phyloP scores from a whole-genome alignment of 2,888 invertebrate genomes.

The Platycheirus albimanus region DNA sequence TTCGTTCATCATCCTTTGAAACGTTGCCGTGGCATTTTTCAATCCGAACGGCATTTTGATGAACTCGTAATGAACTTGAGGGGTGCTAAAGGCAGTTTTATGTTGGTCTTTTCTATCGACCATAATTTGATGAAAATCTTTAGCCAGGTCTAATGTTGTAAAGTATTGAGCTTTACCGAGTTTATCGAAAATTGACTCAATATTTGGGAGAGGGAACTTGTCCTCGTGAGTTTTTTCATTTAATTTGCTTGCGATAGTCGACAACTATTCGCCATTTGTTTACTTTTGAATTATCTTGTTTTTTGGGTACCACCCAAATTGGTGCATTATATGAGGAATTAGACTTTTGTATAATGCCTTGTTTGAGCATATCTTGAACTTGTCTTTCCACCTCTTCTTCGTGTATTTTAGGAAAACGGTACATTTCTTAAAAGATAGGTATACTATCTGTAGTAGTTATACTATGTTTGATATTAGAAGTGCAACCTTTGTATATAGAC shows the following conservation, averaged over 20 bases:
- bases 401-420: constrained; percentile 48
- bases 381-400: constrained; percentile 38
- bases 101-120: constrained; percentile 38
- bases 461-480: constrained; percentile 19
- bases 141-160: constrained; percentile 5
- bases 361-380: constrained; percentile 54
- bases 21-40: constrained; percentile 77
- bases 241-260: constrained; percentile 21
- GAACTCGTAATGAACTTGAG: constrained; percentile 77
- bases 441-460: constrained; percentile 25
- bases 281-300: constrained; percentile 34
- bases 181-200: constrained; percentile 22
- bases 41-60: constrained; percentile 74
- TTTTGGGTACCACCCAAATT: constrained; percentile 75
- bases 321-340: constrained; percentile 74
- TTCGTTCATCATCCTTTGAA: constrained; percentile 71
- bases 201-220: constrained; percentile 27
- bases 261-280: constrained; percentile 45
- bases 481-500: no score
- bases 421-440: constrained; percentile 39
- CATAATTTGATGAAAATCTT: constrained; percentile 16
- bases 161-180: constrained; percentile 24
- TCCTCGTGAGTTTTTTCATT: constrained; percentile 1
- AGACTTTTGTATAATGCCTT: constrained; percentile 74
- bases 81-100: constrained; percentile 77